These are phyloP conservation scores for Zaprionus inermis DNA, from an alignment of 1,140 invertebrate genomes.

Conservation along the genomic window DNA sequence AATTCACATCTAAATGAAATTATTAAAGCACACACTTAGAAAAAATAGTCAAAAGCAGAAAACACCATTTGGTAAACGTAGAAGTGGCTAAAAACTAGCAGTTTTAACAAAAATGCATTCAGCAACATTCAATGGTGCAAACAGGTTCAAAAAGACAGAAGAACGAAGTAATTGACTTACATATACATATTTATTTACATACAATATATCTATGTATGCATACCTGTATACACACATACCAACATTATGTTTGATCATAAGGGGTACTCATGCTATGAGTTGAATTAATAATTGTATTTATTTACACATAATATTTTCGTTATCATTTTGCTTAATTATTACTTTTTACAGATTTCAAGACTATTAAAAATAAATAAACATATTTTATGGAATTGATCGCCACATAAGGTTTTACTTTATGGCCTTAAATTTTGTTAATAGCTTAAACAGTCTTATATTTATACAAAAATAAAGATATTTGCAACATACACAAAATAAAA, in stretches of 20 bases:
- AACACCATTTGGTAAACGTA: background rate
- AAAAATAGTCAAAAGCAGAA: background rate
- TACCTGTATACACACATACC: slow-evolving; percentile 1
- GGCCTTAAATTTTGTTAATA: too few species aligned
- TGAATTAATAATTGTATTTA: background rate
- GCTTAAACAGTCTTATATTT: too few species aligned
- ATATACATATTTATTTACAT: slow-evolving; percentile 29
- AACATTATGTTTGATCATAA: slow-evolving; percentile 16
- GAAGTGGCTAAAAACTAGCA: slow-evolving; percentile 2
- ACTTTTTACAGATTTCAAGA: background rate
- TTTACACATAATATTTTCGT: background rate
- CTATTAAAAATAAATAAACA: background rate
- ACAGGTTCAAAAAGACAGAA: slow-evolving; percentile 38
- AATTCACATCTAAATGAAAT: background rate
- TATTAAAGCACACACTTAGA: background rate
- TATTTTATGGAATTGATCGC: too few species aligned
- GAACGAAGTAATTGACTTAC: slow-evolving; percentile 44
- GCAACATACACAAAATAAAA: too few species aligned
- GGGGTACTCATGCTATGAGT: slow-evolving; percentile 31
- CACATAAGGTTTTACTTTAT: too few species aligned
- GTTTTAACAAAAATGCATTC: slow-evolving; percentile 27
- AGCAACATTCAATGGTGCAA: slow-evolving; percentile 1
- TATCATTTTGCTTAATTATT: background rate
- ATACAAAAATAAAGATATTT: too few species aligned
- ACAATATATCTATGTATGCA: slow-evolving; percentile 4